Conservation (phyloP, 1,140 invertebrate genomes). For the Hyphantria cunea region DNA sequence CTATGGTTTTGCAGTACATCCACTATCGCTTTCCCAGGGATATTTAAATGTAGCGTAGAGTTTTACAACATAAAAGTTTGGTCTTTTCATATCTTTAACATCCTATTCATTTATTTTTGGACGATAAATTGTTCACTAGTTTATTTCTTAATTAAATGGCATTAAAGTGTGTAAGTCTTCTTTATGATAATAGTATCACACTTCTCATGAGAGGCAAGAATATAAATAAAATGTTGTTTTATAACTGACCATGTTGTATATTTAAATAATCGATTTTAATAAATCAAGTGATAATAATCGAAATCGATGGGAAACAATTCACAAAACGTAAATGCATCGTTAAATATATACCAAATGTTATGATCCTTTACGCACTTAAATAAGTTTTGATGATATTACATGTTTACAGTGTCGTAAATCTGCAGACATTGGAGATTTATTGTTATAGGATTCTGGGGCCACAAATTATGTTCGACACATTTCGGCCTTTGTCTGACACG, state of each 20-base stretch:
- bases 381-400: constrained; percentile 62
- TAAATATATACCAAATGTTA: constrained; percentile 31
- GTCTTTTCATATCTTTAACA: no score
- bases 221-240: no score
- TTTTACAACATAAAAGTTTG: no score
- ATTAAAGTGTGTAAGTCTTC: no score
- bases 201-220: no score
- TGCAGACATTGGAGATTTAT: constrained; percentile 59
- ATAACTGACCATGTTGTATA: background rate
- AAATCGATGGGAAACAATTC: constrained; percentile 15
- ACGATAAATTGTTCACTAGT: no score
- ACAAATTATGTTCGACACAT: constrained; percentile 61
- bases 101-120: no score
- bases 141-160: no score
- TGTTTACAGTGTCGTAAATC: constrained; percentile 69
- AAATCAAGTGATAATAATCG: constrained; percentile 18
- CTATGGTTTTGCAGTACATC: no score
- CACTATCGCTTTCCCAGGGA: no score
- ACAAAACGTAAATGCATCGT: constrained; percentile 23
- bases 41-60: no score
- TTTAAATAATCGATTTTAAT: constrained; percentile 2
- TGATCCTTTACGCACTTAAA: constrained; percentile 36
- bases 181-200: no score
- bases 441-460: constrained; percentile 46
- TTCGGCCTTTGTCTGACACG: constrained; percentile 46